Evolutionary conservation across 2,888 invertebrate genomes (phyloP), one percentile per base, ranked within the genome.

Genomic region (Acanthosepion lycidas): DNA sequence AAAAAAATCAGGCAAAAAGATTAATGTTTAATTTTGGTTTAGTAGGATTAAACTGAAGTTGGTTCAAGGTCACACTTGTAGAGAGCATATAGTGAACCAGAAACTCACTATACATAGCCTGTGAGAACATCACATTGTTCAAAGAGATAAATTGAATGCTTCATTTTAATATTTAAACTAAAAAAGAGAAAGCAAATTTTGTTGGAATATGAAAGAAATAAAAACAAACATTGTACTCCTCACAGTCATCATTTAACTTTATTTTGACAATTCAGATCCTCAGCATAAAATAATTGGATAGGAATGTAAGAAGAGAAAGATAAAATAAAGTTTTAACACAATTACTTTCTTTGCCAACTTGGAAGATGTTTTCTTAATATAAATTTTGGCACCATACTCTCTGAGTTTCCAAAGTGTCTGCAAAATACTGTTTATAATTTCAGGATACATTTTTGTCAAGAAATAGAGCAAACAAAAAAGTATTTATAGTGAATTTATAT

Each of bases 221-320:
- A 78, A 78, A n/a, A 78, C 78, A n/a, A 78, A 78, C 78, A 78
- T 78, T 78, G n/a, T 78, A n/a, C 78, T n/a, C 78, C 15, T 78
- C n/a, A 78, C 78, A 78, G n/a, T 33, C n/a, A 78, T 33, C 78
- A 78, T 78, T 78, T 78, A 78, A 78, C n/a, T 78, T 78, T n/a
- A 15, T n/a, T 78, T 78, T 78, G n/a, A 78, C 78, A 78, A 15
- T 78, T 78, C 23, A 64, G 23, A 64, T 64, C 64, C 64, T 26
- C 23, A 6, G n/a, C 15, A 5, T n/a, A n/a, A 78, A 78, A 78
- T 78, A 78, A 78, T 78, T 78, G 20, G 78, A 78, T n/a, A 78
- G 78, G n/a, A 78, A 78, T 78, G 78, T 78, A n/a, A 78, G n/a
- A 78, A 78, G n/a, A 78, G 59, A 59, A 59, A 59, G 59, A 59